Base-by-base conservation (phyloP, 2,797 vertebrate species). In the Micromesistius poutassou region DNA sequence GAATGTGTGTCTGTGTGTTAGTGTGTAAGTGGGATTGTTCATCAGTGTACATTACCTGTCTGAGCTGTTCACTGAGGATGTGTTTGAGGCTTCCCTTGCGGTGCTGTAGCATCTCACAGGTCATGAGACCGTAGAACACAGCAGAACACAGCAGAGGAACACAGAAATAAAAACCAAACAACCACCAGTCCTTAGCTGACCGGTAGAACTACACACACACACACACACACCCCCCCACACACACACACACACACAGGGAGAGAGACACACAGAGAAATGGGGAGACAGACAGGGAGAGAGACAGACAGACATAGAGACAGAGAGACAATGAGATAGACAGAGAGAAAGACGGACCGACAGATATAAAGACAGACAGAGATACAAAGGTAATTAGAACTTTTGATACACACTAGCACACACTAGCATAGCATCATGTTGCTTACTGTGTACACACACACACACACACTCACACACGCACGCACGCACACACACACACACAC, bases 151-250 rank as follows among this genome's bases (percentile, higher is more conserved):
- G 86, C 90, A 99, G 86, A 0, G 97, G 97, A 76, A 97, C 93
- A 77, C 96, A 97, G 92, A 98, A 98, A 84, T 99, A 99, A 89
- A 97, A 96, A 4, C 95, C 95, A 14, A 99, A 97, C 66, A 98
- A 84, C 97, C 97, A 99, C 97, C 97, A 99, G 83, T 97, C 96
- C 89, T 98, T 99, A 0, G 86, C 95, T 0, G 95, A 86, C 31
- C 91, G 90, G 90, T 99, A 99, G 86, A 97, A 95, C 97, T 99
- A 77, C 62, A 74, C 40, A 42, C 40, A 0, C 89, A 85, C 81
- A 42, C 13, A 42, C 40, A 42, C 13, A 42, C 36, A 38, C 36
- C n/a, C n/a, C n/a, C n/a, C n/a, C n/a, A n/a, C n/a, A 0, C 89
- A 85, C 81, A 42, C 1, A 42, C 40, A 42, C 1, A 50, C 46